Evolutionary conservation across 1,140 invertebrate genomes (phyloP), one percentile per base, ranked within the genome.

Genomic region (Coptotermes formosanus): DNA sequence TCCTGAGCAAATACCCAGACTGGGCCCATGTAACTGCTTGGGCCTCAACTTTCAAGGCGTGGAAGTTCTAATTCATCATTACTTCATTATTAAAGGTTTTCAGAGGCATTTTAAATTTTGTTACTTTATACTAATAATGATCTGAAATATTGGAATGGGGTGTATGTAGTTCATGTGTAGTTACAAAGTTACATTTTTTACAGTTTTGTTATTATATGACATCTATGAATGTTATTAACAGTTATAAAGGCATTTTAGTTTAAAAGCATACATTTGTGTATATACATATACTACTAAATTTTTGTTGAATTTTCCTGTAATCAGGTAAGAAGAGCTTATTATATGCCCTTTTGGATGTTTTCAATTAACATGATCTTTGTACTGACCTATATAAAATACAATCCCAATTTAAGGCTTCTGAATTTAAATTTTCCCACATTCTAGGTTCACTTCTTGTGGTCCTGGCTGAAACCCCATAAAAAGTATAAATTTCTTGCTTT

Each of bases 1-100:
- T 84, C 23, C 59, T 52, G 30, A 30, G 48, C 12, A 59, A 84
- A 25, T 84, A 55, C 83, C 83, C 83, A 2, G 30, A 52, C 30
- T 84, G 83, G 83, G 83, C 83, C 0, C 83, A 84, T 64, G 83
- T 84, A 38, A 84, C 83, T 59, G 83, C 83, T 52, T 84, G 83
- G 83, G 45, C 83, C 16, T 14, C 83, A 59, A 32, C 83, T 30
- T 52, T 23, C 11, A 84, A 84, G 25, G 48, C 59, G 0, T 84
- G 48, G 48, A 84, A 52, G 45, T 84, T 55, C 45, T 84, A 64
- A 23, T 75, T 75, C 25, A 30, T 30, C n/a, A 64, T 64, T 75
- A 75, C 14, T 4, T 75, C 64, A 75, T 75, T 75, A 55, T 19
- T 19, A 16, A 8, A 55, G 64, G n/a, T 75, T n/a, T 75, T 75